A percentile compares a stretch with the other conserved stretches of the same genome.
These are phyloP conservation scores for Hipposideros armiger DNA, from an alignment of 2,113 vertebrate species.

Conservation along the genomic window DNA sequence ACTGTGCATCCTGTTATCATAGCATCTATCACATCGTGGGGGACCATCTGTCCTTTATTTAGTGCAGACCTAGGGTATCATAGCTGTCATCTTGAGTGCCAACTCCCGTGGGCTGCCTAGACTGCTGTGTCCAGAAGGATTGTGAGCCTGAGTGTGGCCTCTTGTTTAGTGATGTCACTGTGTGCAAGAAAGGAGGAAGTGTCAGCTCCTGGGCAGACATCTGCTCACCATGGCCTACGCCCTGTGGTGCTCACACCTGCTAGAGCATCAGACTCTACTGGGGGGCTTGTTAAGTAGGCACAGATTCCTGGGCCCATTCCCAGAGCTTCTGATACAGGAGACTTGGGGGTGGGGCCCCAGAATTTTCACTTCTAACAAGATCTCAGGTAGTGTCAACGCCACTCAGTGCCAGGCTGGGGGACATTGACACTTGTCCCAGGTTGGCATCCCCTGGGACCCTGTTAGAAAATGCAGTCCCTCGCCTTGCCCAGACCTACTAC, in stretches of 20 bases:
- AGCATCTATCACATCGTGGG: neutral
- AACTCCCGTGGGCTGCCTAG: neutral
- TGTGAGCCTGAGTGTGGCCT: neutral
- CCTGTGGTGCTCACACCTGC: fast-evolving
- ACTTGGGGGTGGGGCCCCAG: neutral
- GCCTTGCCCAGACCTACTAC: neutral
- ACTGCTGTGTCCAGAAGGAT: neutral
- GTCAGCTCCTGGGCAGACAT: neutral
- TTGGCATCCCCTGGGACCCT: neutral
- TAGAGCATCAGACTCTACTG: fast-evolving
- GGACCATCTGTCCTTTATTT: fast-evolving
- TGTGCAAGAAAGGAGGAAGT: neutral
- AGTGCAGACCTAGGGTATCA: fast-evolving
- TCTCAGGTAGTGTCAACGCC: fast-evolving
- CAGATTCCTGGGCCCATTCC: fast-evolving
- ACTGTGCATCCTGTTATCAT: fast-evolving
- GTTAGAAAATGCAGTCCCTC: neutral
- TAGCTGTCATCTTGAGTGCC: neutral
- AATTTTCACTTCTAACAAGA: neutral
- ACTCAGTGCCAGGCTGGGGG: neutral
- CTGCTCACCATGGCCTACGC: neutral
- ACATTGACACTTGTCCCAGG: neutral
- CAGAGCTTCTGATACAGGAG: neutral
- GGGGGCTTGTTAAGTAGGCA: fast-evolving
- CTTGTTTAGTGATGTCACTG: fast-evolving